phyloP scores from a whole-genome alignment of 2,113 vertebrate species.

The Picathartes gymnocephalus region DNA sequence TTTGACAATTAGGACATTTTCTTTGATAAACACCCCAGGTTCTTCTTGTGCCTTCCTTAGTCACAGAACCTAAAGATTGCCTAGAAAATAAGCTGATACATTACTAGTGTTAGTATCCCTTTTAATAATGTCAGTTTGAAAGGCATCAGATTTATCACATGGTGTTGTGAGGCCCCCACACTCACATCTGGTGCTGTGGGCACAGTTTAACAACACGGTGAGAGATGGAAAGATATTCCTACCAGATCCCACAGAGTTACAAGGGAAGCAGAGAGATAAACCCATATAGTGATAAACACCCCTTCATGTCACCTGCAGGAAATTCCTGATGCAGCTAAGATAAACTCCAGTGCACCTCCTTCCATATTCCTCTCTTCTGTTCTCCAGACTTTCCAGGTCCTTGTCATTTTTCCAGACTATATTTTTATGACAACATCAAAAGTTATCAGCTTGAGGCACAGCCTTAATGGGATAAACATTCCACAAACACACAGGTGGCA shows the following conservation, averaged over 20 bases:
- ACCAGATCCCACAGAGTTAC: background rate
- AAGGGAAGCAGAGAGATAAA: background rate
- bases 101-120: background rate
- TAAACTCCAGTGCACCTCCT: background rate
- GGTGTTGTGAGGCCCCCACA: background rate
- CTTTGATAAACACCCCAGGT: background rate
- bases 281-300: background rate
- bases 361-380: background rate
- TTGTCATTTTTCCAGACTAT: background rate
- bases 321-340: background rate
- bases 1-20: background rate
- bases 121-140: background rate
- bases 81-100: background rate
- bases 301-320: background rate
- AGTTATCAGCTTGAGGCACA: background rate
- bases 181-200: background rate
- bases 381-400: background rate
- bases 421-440: background rate
- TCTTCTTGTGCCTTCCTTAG: background rate
- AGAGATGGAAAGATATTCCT: background rate
- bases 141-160: background rate
- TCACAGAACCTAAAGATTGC: background rate
- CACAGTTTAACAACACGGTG: accelerated
- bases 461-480: background rate
- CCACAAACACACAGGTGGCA: background rate